Evolutionary conservation across 1,140 invertebrate species (phyloP).

Genomic region (Zaprionus gabonicus): DNA sequence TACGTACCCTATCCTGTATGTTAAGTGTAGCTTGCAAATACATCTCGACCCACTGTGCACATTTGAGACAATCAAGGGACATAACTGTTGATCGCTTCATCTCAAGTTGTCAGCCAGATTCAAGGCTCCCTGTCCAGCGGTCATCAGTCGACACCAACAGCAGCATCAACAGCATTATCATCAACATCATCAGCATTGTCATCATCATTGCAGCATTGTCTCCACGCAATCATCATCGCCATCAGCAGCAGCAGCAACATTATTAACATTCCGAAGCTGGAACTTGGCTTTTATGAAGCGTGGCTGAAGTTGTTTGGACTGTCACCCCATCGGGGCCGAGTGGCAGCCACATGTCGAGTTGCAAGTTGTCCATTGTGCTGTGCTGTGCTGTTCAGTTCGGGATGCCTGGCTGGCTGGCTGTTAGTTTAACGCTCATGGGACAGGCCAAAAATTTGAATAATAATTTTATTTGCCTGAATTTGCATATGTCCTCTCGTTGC

Average conservation of each 20-base stretch:
- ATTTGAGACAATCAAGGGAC: slow-evolving; percentile 24
- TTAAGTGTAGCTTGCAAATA: not conserved
- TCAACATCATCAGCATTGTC: slow-evolving; percentile 21
- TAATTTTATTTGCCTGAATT: slow-evolving; percentile 81
- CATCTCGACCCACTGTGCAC: slow-evolving; percentile 24
- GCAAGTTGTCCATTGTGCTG: slow-evolving; percentile 72
- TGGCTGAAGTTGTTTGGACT: slow-evolving; percentile 46
- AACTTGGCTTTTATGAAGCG: slow-evolving; percentile 51
- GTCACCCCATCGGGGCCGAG: slow-evolving; percentile 32
- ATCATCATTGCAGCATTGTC: slow-evolving; percentile 3
- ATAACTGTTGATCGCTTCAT: slow-evolving; percentile 48
- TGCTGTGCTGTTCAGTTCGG: slow-evolving; percentile 26
- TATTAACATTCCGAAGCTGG: slow-evolving; percentile 21
- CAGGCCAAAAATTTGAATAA: slow-evolving; percentile 81
- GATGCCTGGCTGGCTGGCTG: slow-evolving; percentile 39
- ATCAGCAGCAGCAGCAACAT: not conserved
- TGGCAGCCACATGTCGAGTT: slow-evolving; percentile 19
- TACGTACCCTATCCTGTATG: too few species aligned
- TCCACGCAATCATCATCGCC: slow-evolving; percentile 11
- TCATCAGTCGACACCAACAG: slow-evolving; percentile 29
- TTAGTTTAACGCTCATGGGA: slow-evolving; percentile 82
- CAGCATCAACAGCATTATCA: slow-evolving; percentile 2
- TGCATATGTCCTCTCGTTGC: slow-evolving; percentile 58
- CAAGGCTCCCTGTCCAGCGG: slow-evolving; percentile 7
- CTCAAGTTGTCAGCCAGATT: slow-evolving; percentile 31